Conservation (phyloP, 1,140 invertebrate species). For the Heliconius nattereri region DNA sequence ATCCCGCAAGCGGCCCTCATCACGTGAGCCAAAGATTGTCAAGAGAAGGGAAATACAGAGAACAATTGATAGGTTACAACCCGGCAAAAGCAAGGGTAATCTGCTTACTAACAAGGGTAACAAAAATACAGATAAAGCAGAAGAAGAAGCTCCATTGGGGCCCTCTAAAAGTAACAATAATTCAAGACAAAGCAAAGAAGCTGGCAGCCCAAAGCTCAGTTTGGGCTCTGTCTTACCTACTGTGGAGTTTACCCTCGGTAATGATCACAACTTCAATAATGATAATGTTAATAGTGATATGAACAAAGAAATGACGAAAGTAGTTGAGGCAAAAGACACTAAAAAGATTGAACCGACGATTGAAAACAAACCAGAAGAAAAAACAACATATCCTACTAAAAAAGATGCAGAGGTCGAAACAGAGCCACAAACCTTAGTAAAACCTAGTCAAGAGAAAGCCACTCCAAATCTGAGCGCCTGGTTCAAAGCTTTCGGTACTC, state of each 20-base stretch:
- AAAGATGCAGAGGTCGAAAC: conserved; percentile 74
- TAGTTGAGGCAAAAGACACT: conserved; percentile 43
- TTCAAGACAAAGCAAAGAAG: conserved; percentile 79
- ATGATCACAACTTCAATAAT: conserved; percentile 82
- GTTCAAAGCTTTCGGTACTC: conserved; percentile 94
- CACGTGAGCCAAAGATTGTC: conserved; percentile 70
- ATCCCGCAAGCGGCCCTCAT: conserved; percentile 71
- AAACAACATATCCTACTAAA: conserved; percentile 58
- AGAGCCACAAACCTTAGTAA: conserved; percentile 60
- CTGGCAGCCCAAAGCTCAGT: conserved; percentile 88
- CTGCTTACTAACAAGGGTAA: conserved; percentile 83
- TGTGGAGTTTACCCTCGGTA: conserved; percentile 82
- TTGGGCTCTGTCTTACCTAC: conserved; percentile 89
- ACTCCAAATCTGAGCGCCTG: conserved; percentile 94
- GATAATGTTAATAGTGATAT: conserved; percentile 75
- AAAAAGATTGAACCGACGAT: conserved; percentile 44
- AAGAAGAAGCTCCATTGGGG: conserved; percentile 75
- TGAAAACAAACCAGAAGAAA: conserved; percentile 52
- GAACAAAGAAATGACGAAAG: conserved; percentile 48
- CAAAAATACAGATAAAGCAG: conserved; percentile 71
- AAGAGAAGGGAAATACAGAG: conserved; percentile 88
- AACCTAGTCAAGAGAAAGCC: conserved; percentile 83
- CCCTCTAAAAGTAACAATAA: conserved; percentile 80
- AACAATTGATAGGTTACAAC: conserved; percentile 90
- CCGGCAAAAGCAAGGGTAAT: conserved; percentile 92